Base-by-base conservation (phyloP, 1,140 invertebrate species). In the Listronotus oregonensis region DNA sequence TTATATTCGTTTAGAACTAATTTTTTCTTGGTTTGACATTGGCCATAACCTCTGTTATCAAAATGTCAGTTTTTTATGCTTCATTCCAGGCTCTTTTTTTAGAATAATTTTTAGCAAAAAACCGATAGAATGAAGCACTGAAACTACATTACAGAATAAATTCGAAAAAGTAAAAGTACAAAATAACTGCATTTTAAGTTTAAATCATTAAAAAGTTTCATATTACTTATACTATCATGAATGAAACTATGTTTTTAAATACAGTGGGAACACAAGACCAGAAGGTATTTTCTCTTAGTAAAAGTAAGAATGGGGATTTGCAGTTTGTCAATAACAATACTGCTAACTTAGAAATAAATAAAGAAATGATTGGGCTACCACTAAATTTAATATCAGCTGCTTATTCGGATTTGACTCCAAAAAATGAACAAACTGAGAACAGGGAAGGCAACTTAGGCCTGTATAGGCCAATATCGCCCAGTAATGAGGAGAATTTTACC, bases 171-270 rank as follows among this genome's bases (percentile, higher is more conserved):
- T 37, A 12, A 14, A 14, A 52, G 46, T 21, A 21, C 18, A 49
- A 21, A 12, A 52, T 51, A 32, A 34, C 42, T 14, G 18, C 15
- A 56, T 43, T 27, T 40, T 56, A 5, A 56, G 15, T 56, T 32
- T 18, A 43, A 44, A 43, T 37, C 11, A 37, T 27, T 27, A 27
- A 27, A 27, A 27, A 27, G 21, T 27, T 27, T 27, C 21, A 5
- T 27, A 27, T 27, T 27, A 27, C 5, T 27, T 10, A 7, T 9
- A 44, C 3, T 17, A 59, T 10, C 8, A 61, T 61, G 58, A 61
- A 61, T 51, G 57, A 18, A 10, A 49, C 58, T 17, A 39, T 51
- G 47, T 61, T 61, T 42, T 61, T 61, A 40, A 46, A 61, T 61
- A 32, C 58, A 27, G 27, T 61, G 15, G 42, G 27, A 1, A 50